These are phyloP conservation scores for Silurus asotus DNA, from an alignment of 2,113 vertebrate genomes.

Conservation along the genomic window DNA sequence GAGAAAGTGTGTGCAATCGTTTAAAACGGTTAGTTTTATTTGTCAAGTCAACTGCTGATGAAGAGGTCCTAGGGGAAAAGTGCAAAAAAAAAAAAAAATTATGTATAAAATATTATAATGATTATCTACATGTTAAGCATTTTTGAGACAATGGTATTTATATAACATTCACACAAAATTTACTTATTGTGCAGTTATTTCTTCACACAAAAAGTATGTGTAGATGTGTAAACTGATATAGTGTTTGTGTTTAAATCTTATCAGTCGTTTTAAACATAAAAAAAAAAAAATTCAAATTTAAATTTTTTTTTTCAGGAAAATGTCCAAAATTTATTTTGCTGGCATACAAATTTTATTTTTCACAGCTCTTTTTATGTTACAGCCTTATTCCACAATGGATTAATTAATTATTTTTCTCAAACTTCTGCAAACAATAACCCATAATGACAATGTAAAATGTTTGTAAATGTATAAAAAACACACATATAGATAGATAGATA, in stretches of 20 bases:
- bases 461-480: too few species aligned
- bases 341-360: background rate
- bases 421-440: too few species aligned
- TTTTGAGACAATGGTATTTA: background rate
- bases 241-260: background rate
- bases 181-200: background rate
- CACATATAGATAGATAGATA: too few species aligned
- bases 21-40: background rate
- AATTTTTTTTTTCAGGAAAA: too few species aligned
- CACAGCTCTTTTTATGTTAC: too few species aligned
- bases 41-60: background rate
- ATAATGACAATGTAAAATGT: too few species aligned
- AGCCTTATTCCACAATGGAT: too few species aligned
- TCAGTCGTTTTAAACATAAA: too few species aligned
- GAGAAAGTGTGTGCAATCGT: background rate
- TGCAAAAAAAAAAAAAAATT: background rate
- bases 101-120: background rate
- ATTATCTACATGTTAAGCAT: background rate
- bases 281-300: too few species aligned
- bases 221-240: background rate
- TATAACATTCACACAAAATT: background rate
- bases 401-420: too few species aligned
- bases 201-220: background rate
- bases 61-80: background rate
- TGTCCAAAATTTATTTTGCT: background rate